Evolutionary conservation across 2,113 vertebrate species (phyloP).

Genomic region (Phalacrocorax brasilianus): DNA sequence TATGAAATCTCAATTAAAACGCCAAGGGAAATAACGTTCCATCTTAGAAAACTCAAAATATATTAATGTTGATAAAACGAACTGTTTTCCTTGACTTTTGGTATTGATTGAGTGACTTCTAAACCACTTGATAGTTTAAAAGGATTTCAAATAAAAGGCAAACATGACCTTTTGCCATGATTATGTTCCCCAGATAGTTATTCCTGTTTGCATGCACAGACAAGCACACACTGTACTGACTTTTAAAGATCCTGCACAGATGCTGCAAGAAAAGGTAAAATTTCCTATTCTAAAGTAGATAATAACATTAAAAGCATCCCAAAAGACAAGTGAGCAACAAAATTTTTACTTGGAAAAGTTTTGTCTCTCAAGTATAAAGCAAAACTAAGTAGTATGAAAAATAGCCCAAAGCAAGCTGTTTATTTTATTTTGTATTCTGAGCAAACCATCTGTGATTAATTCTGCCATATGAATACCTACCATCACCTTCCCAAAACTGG

Average conservation of each 20-base stretch:
- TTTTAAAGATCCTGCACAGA: background rate
- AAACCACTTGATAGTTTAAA: conserved; percentile 55
- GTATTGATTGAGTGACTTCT: conserved; percentile 52
- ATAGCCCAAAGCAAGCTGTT: background rate
- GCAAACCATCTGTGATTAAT: background rate
- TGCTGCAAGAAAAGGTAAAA: background rate
- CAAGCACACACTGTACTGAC: conserved; percentile 26
- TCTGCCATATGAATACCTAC: background rate
- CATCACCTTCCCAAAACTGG: background rate
- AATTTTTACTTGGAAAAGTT: background rate
- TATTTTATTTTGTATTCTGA: background rate
- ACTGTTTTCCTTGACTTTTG: conserved; percentile 36
- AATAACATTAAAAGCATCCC: background rate
- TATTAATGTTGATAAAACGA: conserved; percentile 15
- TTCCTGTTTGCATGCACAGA: conserved; percentile 16
- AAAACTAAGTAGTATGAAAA: background rate
- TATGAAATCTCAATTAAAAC: conserved; percentile 18
- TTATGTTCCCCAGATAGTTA: conserved; percentile 39
- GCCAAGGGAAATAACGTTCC: background rate
- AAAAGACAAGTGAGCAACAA: background rate
- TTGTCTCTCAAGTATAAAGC: background rate
- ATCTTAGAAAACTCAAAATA: background rate
- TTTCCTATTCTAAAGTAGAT: background rate
- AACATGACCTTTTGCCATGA: conserved; percentile 55
- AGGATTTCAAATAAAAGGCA: conserved; percentile 59